phyloP scores from a whole-genome alignment of 2,113 vertebrate genomes.

The Perca flavescens region DNA sequence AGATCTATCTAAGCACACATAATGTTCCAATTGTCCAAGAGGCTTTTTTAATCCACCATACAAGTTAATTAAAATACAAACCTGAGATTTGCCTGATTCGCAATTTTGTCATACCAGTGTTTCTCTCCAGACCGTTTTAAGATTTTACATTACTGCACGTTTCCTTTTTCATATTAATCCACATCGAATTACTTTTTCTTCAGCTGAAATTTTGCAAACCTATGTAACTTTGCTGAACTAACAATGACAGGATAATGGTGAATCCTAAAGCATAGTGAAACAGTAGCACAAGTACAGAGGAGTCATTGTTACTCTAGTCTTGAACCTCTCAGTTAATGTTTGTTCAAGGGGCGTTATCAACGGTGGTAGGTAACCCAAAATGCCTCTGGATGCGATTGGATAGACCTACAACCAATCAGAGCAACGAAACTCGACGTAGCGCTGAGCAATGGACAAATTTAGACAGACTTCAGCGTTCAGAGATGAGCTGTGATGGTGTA shows the following conservation, averaged over 20 bases:
- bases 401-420: no score
- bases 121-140: neutral
- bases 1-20: constrained; percentile 17
- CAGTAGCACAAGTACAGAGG: neutral
- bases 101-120: neutral
- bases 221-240: neutral
- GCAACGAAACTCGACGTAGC: no score
- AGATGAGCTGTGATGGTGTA: no score
- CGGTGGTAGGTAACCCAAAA: no score
- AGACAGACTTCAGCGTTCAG: no score
- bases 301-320: neutral
- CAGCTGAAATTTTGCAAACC: neutral
- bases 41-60: constrained; percentile 19
- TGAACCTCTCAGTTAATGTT: no score
- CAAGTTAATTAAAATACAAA: neutral
- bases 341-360: no score
- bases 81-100: neutral
- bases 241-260: neutral
- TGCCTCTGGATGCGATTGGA: no score
- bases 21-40: constrained; percentile 29
- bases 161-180: constrained; percentile 7
- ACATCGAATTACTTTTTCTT: neutral
- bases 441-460: no score
- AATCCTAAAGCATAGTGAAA: neutral
- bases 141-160: neutral